Base-by-base conservation (phyloP, 2,797 vertebrate species). In the Notamacropus eugenii region DNA sequence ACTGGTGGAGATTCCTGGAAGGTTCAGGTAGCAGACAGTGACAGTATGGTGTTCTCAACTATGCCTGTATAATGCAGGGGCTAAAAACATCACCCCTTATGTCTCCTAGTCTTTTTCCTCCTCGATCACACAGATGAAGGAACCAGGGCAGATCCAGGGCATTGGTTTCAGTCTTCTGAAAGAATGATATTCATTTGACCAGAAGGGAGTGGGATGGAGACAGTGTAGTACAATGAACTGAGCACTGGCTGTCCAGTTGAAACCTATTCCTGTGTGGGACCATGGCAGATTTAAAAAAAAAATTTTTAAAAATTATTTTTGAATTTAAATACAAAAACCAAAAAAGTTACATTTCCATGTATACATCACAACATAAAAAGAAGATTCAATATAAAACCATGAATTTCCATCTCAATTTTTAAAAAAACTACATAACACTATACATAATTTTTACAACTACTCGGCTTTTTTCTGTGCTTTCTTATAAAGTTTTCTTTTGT, bases 91-190 rank as follows among this genome's bases (percentile, higher is more conserved):
- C 22, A 0, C 16, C 1, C 40, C 40, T 91, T 52, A 52, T 29
- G 31, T 3, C 0, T 31, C 0, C 1, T 13, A 56, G 0, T 13
- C 34, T 55, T 27, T 27, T 10, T 19, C 4, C 31, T 57, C 56
- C 91, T 19, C 1, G 40, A 27, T 50, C 13, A 12, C 55, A 62
- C 22, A 8, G 74, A 57, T 54, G 27, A n/a, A 40, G 92, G 54
- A 92, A 28, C 16, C 87, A 6, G 52, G 5, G 16, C 24, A 90
- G 11, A 55, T 11, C 74, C 24, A 27, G 40, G 74, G 8, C 22
- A 27, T 46, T 87, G 40, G 24, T 27, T 50, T 87, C 67, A 50
- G 40, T 50, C 40, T 10, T 46, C 40, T 50, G 74, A 87, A 87
- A 87, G 22, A 87, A 50, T 8, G 40, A 50, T 50, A 46, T 87